Evolutionary conservation across 2,888 invertebrate genomes (phyloP).

Genomic region (Lepidochitona cinerea): DNA sequence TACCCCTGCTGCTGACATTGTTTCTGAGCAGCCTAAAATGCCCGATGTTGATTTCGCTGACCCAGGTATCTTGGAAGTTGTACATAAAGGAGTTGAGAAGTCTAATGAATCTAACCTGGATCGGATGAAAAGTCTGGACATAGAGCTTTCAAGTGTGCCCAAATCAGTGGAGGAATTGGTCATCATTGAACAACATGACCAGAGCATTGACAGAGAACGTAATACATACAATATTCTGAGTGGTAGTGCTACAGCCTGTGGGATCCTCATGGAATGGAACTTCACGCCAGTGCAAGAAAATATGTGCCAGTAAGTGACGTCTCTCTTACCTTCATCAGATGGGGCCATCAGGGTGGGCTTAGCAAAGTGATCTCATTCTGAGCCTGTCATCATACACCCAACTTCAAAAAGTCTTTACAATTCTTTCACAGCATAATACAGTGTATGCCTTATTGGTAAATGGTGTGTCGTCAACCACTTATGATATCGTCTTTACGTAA

Average conservation of each 20-base stretch:
- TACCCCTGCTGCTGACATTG: neutral
- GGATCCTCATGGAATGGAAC: neutral
- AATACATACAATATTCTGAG: neutral
- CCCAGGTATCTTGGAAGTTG: neutral
- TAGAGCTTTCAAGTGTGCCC: neutral
- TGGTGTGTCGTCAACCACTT: too few relatives aligned
- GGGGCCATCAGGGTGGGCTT: neutral
- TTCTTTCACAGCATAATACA: too few relatives aligned
- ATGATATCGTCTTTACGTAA: too few relatives aligned
- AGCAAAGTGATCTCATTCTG: too few relatives aligned
- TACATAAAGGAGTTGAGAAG: neutral
- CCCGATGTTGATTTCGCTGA: neutral
- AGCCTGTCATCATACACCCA: too few relatives aligned
- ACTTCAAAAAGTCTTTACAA: too few relatives aligned
- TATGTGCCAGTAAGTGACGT: neutral
- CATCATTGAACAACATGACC: neutral
- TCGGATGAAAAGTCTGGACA: neutral
- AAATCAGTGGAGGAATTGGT: neutral
- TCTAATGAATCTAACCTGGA: neutral
- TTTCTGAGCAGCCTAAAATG: neutral
- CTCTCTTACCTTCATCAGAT: neutral
- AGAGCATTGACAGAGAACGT: neutral
- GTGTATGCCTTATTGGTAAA: too few relatives aligned
- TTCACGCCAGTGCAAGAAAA: neutral
- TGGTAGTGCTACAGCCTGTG: neutral